Evolutionary conservation across 1,140 invertebrate genomes (phyloP).

Genomic region (Euborellia annulipes): DNA sequence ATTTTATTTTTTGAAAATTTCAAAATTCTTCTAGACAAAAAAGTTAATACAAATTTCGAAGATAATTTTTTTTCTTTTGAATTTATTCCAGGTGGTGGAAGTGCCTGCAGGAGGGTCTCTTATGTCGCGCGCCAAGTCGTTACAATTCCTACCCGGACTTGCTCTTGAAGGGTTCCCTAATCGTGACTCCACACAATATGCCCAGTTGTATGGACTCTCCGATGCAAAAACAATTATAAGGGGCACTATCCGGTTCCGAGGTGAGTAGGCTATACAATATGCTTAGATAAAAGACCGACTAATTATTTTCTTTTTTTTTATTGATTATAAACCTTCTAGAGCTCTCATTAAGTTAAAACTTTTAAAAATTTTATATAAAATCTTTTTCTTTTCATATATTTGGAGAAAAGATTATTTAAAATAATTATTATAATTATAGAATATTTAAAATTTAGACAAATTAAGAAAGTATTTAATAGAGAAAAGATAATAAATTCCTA

Average conservation of each 20-base stretch:
- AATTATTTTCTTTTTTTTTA: slow-evolving; percentile 11
- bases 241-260: slow-evolving; percentile 79
- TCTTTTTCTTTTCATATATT: too few species aligned
- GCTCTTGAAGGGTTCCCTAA: slow-evolving; percentile 94
- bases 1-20: too few species aligned
- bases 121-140: slow-evolving; percentile 55
- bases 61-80: slow-evolving; percentile 6
- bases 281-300: neutral
- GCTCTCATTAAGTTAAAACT: too few species aligned
- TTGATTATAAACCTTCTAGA: slow-evolving; percentile 1
- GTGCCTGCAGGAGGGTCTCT: slow-evolving; percentile 78
- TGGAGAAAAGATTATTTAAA: too few species aligned
- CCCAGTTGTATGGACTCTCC: slow-evolving; percentile 67
- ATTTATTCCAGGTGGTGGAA: slow-evolving; percentile 53
- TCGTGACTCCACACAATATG: slow-evolving; percentile 84
- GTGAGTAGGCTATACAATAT: slow-evolving; percentile 8
- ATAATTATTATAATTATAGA: too few species aligned
- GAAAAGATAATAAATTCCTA: too few species aligned
- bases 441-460: too few species aligned
- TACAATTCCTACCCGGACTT: slow-evolving; percentile 92
- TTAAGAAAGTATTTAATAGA: too few species aligned
- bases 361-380: too few species aligned
- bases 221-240: slow-evolving; percentile 78
- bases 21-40: too few species aligned
- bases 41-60: too few species aligned